Evolutionary conservation across 2,888 invertebrate species (phyloP), one percentile per base, ranked within the genome.

Genomic region (Vesta saturnalis): DNA sequence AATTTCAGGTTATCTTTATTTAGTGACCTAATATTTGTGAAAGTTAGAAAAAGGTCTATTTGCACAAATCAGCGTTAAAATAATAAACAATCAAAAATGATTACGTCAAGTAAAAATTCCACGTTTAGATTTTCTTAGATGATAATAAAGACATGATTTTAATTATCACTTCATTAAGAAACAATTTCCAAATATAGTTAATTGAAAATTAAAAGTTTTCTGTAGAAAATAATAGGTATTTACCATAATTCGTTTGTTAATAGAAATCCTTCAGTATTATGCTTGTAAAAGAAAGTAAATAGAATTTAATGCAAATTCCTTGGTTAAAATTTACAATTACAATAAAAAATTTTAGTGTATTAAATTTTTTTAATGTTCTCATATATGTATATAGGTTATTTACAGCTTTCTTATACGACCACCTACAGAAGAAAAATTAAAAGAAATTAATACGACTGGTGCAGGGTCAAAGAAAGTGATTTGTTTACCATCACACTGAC

Each of bases 391-490:
- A 23, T 23, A 8, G 23, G 23, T n/a, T n/a, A n/a, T n/a, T n/a
- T n/a, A n/a, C n/a, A n/a, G 39, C 39, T 39, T 10, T 5, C 15
- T 55, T 12, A 55, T 30, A 54, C 54, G 18, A 39, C 30, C 21
- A 47, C 15, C 39, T 35, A 22, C 43, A 10, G 22, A 46, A 57
- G 30, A 55, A 18, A 54, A 61, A 52, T n/a, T 49, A 16, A 19
- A 54, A 39, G 61, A 54, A 61, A 63, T 54, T 61, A 39, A 61
- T 35, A 61, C 16, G 39, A 43, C 43, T 57, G 57, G 55, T 3
- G 60, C 35, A 74, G 73, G 77, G 77, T 75, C 74, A 75, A 77
- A 76, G 76, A 77, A 77, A 77, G 76, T 75, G 75, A 73, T 71
- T 71, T 73, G 72, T 75, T 76, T 74, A 73, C 70, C 70, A 69